phyloP scores from a whole-genome alignment of 2,888 invertebrate species.

The Diloba caeruleocephala region DNA sequence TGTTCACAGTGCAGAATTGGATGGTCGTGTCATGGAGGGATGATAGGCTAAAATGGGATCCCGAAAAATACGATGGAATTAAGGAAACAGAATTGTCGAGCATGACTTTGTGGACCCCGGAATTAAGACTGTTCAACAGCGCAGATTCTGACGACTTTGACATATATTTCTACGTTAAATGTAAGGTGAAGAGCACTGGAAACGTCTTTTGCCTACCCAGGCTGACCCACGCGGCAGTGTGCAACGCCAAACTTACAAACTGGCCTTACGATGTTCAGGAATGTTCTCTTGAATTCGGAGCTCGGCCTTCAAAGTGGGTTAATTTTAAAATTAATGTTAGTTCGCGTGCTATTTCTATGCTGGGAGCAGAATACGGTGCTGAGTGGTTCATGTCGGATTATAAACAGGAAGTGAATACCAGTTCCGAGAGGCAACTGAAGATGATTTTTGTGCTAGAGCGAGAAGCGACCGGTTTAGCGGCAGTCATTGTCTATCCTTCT shows the following conservation, averaged over 20 bases:
- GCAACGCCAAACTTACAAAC: constrained; percentile 55
- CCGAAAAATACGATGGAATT: constrained; percentile 55
- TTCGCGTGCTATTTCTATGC: constrained; percentile 39
- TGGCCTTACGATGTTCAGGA: constrained; percentile 67
- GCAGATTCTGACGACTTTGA: constrained; percentile 25
- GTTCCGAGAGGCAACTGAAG: constrained; percentile 47
- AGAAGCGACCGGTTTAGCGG: constrained; percentile 58
- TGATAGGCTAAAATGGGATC: constrained; percentile 64
- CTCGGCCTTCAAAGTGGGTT: constrained; percentile 1
- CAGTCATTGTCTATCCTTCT: constrained; percentile 62
- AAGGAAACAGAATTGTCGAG: constrained; percentile 17
- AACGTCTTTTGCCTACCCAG: constrained; percentile 34
- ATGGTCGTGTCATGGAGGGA: constrained; percentile 55
- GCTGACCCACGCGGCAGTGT: constrained; percentile 25
- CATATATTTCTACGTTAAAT: constrained; percentile 24
- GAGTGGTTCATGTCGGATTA: constrained; percentile 69
- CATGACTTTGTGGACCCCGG: constrained; percentile 56
- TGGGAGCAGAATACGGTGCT: constrained; percentile 56
- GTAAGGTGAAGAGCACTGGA: constrained; percentile 51
- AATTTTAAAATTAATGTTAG: constrained; percentile 43
- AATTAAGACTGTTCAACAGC: constrained; percentile 51
- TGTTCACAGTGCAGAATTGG: constrained; percentile 52
- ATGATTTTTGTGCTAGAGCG: constrained; percentile 65
- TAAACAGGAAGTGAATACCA: constrained; percentile 38
- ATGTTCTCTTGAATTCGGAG: constrained; percentile 56